Evolutionary conservation across 2,797 vertebrate genomes (phyloP).

Genomic region (Rhynchonycteris naso): DNA sequence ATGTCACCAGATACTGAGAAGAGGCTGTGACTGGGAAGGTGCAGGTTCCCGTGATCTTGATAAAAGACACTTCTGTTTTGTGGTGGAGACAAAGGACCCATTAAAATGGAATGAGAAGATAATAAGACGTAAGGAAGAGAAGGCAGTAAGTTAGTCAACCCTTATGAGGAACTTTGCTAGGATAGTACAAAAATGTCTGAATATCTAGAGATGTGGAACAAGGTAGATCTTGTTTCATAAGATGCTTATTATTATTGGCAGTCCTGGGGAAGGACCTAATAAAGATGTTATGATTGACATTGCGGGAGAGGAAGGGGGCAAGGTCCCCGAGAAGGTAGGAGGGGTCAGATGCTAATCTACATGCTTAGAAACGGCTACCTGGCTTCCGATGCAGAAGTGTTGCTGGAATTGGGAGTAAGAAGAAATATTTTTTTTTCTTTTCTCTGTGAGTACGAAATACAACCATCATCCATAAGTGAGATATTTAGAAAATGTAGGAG

Average conservation of each 20-base stretch:
- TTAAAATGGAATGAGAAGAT: not conserved
- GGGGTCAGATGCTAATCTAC: too few species aligned
- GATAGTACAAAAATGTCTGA: not conserved
- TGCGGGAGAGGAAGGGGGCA: not conserved
- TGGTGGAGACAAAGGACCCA: not conserved
- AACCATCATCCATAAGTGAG: not conserved
- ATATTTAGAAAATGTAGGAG: not conserved
- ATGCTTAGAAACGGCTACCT: fast-evolving
- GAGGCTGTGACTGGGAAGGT: fast-evolving
- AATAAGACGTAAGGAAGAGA: not conserved
- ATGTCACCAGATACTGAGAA: not conserved
- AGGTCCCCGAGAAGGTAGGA: not conserved
- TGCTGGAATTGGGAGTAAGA: not conserved
- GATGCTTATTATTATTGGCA: not conserved
- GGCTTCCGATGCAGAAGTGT: fast-evolving
- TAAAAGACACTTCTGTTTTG: not conserved
- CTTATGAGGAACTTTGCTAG: not conserved
- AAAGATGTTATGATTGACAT: not conserved
- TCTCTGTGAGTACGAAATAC: not conserved
- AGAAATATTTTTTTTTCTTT: not conserved
- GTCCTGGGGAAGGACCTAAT: not conserved
- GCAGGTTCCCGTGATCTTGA: not conserved
- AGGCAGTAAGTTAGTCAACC: not conserved
- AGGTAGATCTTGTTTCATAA: not conserved
- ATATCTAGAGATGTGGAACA: not conserved